A percentile compares a stretch with the other conserved stretches of the same genome.
These are phyloP conservation scores for Hippocampus comes DNA, from an alignment of 2,113 vertebrate genomes.

Conservation along the genomic window DNA sequence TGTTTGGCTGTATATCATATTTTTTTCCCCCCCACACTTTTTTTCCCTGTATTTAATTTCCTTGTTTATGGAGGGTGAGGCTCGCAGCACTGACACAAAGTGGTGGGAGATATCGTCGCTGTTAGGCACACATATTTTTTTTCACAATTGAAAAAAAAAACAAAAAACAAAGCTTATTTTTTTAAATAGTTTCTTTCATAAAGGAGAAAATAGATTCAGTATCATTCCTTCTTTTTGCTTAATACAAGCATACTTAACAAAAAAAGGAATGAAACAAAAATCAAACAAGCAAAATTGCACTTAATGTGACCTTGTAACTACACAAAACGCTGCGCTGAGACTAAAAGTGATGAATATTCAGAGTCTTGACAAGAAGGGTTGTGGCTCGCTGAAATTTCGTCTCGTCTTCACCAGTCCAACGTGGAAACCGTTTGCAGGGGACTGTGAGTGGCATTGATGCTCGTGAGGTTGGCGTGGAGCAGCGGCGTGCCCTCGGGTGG, in stretches of 20 bases:
- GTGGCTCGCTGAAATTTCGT: not conserved
- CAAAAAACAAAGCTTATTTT: too few relatives aligned
- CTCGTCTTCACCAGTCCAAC: slow-evolving; percentile 1
- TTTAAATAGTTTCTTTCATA: not conserved
- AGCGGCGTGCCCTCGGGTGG: slow-evolving; percentile 32
- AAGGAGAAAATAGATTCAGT: not conserved
- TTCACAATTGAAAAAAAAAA: not conserved
- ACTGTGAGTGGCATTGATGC: slow-evolving; percentile 41
- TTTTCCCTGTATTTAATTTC: too few relatives aligned
- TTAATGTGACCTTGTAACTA: not conserved
- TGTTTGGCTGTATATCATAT: too few relatives aligned
- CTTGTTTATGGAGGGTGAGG: too few relatives aligned
- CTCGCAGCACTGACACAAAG: not conserved
- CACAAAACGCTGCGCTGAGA: not conserved
- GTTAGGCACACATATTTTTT: not conserved
- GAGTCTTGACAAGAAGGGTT: not conserved
- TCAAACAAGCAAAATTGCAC: not conserved
- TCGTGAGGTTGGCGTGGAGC: slow-evolving; percentile 47
- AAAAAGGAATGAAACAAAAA: not conserved
- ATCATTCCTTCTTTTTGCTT: not conserved
- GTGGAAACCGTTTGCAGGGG: slow-evolving; percentile 24
- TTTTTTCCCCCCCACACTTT: too few relatives aligned
- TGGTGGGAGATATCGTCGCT: not conserved
- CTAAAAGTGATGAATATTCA: not conserved
- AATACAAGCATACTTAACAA: not conserved